Conservation (phyloP, 1,140 invertebrate genomes). For the Reticulitermes speratus region DNA sequence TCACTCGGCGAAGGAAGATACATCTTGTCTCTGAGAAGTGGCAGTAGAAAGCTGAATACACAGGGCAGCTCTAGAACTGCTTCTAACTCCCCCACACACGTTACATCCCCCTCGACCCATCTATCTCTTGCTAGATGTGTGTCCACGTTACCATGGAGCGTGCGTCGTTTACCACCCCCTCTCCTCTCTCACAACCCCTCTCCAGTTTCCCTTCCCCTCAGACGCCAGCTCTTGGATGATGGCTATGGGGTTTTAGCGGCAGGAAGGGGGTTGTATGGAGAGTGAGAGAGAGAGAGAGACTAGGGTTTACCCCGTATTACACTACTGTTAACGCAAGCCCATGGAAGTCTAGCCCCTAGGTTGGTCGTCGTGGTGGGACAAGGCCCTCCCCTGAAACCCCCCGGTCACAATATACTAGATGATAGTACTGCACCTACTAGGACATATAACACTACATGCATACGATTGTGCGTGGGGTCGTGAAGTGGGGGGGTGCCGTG, state of each 20-base stretch:
- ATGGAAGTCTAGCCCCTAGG: slow-evolving; percentile 19
- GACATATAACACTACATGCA: slow-evolving; percentile 18
- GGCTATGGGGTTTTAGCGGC: slow-evolving; percentile 6
- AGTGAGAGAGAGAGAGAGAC: background rate
- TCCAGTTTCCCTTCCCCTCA: slow-evolving; percentile 1
- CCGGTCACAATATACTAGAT: slow-evolving; percentile 17
- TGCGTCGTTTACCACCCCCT: slow-evolving; percentile 30
- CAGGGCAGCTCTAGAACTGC: background rate
- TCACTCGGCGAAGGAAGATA: slow-evolving; percentile 3
- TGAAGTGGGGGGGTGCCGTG: slow-evolving; percentile 10
- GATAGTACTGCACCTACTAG: background rate
- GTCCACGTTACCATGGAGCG: slow-evolving; percentile 30
- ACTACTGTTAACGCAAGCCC: slow-evolving; percentile 28
- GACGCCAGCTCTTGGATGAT: background rate
- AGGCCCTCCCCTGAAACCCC: background rate
- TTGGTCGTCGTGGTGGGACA: slow-evolving; percentile 11
- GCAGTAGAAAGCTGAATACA: background rate
- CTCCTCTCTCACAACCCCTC: background rate
- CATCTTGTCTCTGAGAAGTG: background rate
- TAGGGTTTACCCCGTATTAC: slow-evolving; percentile 4
- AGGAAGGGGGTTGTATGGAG: slow-evolving; percentile 17
- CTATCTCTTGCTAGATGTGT: slow-evolving; percentile 27
- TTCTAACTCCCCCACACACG: background rate
- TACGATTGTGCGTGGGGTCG: slow-evolving; percentile 21
- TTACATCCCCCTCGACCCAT: background rate